Base-by-base conservation (phyloP, 1,140 invertebrate species). In the Zaprionus lachaisei region DNA sequence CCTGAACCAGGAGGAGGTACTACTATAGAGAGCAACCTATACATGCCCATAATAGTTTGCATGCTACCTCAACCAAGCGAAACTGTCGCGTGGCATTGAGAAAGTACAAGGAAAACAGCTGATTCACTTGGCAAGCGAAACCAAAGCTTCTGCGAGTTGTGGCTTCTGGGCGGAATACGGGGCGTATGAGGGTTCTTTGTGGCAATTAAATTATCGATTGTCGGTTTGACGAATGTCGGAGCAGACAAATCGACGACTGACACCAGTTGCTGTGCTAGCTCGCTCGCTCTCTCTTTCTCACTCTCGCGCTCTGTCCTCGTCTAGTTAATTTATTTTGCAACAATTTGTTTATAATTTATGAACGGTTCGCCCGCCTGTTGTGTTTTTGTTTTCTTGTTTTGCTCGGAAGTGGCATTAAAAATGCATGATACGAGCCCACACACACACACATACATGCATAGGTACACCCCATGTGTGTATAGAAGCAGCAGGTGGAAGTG, bases 151-250 rank as follows among this genome's bases (percentile, higher is more conserved):
- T n/a, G 54, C 49, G 7, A 51, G 47, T 38, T 20, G 7, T 34
- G 17, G 7, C 6, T 14, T 58, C 37, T 80, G 24, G 6, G 7
- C 20, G 28, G 28, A 9, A 31, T 34, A 34, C n/a, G 15, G 51
- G 14, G 62, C 31, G 31, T 64, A 54, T 17, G 41, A 20, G 41
- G n/a, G 41, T 17, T 17, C 41, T 47, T 17, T 47, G 41, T 7
- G n/a, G 41, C 85, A 77, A 82, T 83, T 83, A 26, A 85, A 83
- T 73, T 87, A 87, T 85, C 82, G 83, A 85, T 85, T 86, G 76
- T 38, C 56, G 31, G 34, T 31, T 61, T 47, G n/a, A 47, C 41
- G 41, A 47, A 37, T 58, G 57, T 26, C 28, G 47, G 47, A 57
- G 61, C 72, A 85, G 83, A 85, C 83, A 86, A 76, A 51, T 79